Conservation (phyloP, 1,140 invertebrate genomes). For the Brachionus koreanus region DNA sequence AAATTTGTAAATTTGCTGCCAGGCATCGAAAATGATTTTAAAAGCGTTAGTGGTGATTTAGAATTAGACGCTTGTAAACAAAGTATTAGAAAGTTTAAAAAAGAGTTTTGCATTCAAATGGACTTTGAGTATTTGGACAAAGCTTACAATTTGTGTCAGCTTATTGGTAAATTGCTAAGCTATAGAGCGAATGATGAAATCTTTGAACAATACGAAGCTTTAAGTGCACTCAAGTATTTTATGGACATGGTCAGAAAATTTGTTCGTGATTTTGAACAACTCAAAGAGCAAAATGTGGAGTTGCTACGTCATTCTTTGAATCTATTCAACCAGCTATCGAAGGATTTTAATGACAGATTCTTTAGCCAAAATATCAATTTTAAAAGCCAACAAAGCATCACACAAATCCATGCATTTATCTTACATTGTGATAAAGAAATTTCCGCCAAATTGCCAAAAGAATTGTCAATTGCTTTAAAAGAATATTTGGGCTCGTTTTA, state of each 20-base stretch:
- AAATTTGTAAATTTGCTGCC: background rate
- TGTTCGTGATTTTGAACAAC: background rate
- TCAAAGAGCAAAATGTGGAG: background rate
- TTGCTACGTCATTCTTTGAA: background rate
- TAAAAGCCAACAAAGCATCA: background rate
- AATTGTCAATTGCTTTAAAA: background rate
- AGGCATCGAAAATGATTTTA: background rate
- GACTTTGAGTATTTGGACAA: background rate
- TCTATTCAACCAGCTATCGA: background rate
- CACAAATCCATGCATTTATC: background rate
- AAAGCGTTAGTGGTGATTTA: background rate
- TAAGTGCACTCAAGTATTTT: background rate
- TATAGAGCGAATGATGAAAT: background rate
- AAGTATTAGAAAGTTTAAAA: background rate
- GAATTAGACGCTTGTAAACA: background rate
- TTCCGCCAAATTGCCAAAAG: background rate
- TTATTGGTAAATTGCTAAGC: background rate
- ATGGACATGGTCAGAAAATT: background rate
- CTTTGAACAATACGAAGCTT: background rate
- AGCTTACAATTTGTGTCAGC: background rate
- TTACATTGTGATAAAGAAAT: background rate
- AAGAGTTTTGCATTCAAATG: background rate
- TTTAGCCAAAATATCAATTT: background rate
- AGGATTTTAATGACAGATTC: background rate
- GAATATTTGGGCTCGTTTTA: slow-evolving; percentile 10